Evolutionary conservation across 2,797 vertebrate genomes (phyloP), one percentile per base, ranked within the genome.

Genomic region (Threskiornis aethiopicus): DNA sequence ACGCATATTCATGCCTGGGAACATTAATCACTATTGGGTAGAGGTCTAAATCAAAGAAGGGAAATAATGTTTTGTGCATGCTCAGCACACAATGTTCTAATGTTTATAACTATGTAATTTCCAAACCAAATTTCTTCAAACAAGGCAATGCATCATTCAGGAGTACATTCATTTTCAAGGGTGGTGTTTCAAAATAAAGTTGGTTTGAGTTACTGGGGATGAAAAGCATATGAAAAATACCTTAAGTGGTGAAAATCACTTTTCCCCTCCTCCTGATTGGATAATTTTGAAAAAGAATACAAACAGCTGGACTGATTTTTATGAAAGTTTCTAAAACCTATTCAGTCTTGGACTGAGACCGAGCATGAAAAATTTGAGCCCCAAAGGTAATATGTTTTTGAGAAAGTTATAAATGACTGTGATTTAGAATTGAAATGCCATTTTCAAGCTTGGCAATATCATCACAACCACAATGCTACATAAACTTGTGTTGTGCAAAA

Each of bases 121-220:
- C 92, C 88, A 97, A 97, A 81, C 57, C 61, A 97, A 93, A 95
- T 97, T 93, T 97, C 89, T 96, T 94, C 77, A 93, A 94, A 90
- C 55, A 95, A 82, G 37, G 89, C 62, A 90, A 76, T 93, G 78
- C 67, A 95, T 96, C 95, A 95, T 83, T 71, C 65, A 89, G 37
- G 33, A 95, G 16, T 90, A 77, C 41, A 58, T 82, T 87, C 47
- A 55, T 82, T 91, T 95, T 81, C 84, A 95, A 83, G 29, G 42
- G 6, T 91, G 54, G 91, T 81, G 37, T 81, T 91, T 94, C 79
- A 90, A 96, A 97, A 95, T 80, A 85, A 94, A 90, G 79, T 87
- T 95, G 70, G 51, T 95, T 88, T 85, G 84, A 87, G 54, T 89
- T 93, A 57, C 47, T 75, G 41, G 4, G 58, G 35, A 73, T 66